Base-by-base conservation (phyloP, 2,113 vertebrate genomes). In the Malurus cyaneus region DNA sequence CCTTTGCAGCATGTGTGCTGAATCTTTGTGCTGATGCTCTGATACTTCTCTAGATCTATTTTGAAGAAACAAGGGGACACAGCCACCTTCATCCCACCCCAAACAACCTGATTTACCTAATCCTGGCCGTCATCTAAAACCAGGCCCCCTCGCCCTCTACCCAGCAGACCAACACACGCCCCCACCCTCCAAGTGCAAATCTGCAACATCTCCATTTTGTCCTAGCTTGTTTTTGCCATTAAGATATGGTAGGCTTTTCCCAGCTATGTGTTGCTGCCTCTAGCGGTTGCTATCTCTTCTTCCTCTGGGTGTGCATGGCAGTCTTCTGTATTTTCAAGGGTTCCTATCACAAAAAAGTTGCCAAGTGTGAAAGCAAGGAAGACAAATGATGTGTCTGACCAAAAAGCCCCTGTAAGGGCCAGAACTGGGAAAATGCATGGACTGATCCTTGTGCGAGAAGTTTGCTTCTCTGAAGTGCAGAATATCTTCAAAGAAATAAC, bases 401-500 rank as follows among this genome's bases (percentile, higher is more conserved):
- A 71, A 69, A 78, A 88, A 78, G 24, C 5, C 14, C 19, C 25
- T 1, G 0, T 36, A 53, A 72, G 39, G 20, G 34, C 20, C 39
- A 60, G 34, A 72, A 39, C 10, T 28, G 31, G 32, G 56, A 79
- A 88, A 85, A 90, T 2, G 5, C 39, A 19, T 0, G 44, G 32
- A 8, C 25, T 67, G 80, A 49, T 53, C 18, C 24, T 47, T 4
- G 1, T 32, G 34, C 0, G 0, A 21, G 13, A 15, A 42, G 11
- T 65, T 77, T 42, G 36, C 24, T 24, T 46, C 60, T 81, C 56
- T 79, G 61, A 34, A 83, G 57, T 12, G 44, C 32, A 80, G 65
- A 41, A 52, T 44, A 18, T 91, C 54, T 46, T 64, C 42, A 72
- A 54, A 13, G 28, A 83, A 41, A 39, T 20, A 71, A 29, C 15